A percentile compares a stretch with the other conserved stretches of the same genome.
phyloP scores from a whole-genome alignment of 2,113 vertebrate species.

The Hemiscyllium ocellatum region DNA sequence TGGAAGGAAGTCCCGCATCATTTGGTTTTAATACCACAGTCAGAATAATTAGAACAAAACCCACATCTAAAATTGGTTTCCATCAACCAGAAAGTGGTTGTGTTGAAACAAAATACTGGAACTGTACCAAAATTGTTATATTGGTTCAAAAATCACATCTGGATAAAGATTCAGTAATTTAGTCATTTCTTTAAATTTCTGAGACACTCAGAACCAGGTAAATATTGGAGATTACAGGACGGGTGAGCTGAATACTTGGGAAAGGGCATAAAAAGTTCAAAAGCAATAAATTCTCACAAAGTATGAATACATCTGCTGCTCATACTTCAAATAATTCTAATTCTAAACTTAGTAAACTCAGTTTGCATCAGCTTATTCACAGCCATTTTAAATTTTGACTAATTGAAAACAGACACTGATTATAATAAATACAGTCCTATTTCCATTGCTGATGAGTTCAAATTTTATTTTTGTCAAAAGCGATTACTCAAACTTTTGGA shows the following conservation, averaged over 20 bases:
- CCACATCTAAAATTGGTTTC: background rate
- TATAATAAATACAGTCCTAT: background rate
- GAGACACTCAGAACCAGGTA: background rate
- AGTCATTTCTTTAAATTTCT: no score
- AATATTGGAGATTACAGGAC: background rate
- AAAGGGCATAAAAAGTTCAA: background rate
- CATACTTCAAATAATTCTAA: background rate
- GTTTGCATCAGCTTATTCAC: background rate
- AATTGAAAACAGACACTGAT: background rate
- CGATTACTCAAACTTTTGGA: background rate
- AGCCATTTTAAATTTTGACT: background rate
- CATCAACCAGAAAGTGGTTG: background rate
- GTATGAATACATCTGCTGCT: background rate
- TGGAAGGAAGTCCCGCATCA: background rate
- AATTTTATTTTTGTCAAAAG: background rate
- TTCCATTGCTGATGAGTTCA: background rate
- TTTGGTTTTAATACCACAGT: background rate
- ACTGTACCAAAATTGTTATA: background rate
- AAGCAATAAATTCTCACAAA: background rate
- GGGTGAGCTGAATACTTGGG: background rate
- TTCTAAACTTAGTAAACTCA: background rate
- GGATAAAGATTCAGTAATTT: background rate
- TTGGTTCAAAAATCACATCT: background rate
- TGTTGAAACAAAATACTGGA: background rate
- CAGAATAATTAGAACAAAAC: background rate